Evolutionary conservation across 2,797 vertebrate species (phyloP).

Genomic region (Meda fulgida): DNA sequence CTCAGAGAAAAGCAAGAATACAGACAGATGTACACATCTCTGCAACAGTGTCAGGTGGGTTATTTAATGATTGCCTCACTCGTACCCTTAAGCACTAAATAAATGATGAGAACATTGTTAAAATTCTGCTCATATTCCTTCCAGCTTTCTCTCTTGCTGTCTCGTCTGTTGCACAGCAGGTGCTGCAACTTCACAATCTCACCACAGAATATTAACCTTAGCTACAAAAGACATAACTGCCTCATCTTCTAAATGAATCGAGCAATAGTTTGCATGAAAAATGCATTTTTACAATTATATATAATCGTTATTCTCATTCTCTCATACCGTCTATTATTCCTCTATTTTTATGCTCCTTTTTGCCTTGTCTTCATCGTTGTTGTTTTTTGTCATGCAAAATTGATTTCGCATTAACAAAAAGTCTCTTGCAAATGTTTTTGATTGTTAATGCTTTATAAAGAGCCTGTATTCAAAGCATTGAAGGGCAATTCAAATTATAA

Average conservation of each 20-base stretch:
- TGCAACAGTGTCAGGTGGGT: slow-evolving; percentile 54
- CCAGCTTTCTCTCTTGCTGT: slow-evolving; percentile 47
- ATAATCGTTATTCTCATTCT: background rate
- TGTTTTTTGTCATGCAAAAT: background rate
- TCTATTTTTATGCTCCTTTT: background rate
- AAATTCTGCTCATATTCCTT: slow-evolving; percentile 74
- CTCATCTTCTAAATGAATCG: background rate
- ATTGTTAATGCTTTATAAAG: background rate
- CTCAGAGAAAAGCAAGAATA: background rate
- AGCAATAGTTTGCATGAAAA: background rate
- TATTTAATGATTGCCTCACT: slow-evolving; percentile 63
- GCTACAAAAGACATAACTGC: background rate
- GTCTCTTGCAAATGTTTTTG: background rate
- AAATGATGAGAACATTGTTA: slow-evolving; percentile 80
- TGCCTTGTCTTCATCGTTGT: background rate
- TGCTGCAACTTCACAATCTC: background rate
- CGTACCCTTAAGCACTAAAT: slow-evolving; percentile 73
- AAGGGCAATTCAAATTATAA: background rate
- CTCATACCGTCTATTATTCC: background rate
- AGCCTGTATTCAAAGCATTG: background rate
- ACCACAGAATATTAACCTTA: slow-evolving; percentile 5
- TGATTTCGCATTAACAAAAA: background rate
- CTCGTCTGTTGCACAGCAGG: background rate
- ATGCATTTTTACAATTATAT: background rate
- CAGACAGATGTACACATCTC: slow-evolving; percentile 34